phyloP scores from a whole-genome alignment of 2,113 vertebrate species.

The Propithecus coquereli region DNA sequence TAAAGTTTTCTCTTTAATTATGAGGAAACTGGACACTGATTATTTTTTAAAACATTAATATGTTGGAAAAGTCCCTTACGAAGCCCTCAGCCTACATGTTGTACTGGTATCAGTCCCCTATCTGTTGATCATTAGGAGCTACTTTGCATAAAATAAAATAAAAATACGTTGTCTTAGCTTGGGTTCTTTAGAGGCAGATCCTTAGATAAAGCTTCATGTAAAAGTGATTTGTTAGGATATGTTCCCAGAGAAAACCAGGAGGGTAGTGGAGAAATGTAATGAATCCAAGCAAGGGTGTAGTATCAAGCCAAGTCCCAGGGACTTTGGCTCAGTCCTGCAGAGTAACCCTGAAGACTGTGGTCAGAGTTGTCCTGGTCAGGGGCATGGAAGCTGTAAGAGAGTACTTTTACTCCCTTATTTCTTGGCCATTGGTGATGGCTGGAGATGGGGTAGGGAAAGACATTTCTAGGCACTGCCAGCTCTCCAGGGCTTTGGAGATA shows the following conservation, averaged over 20 bases:
- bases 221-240: neutral
- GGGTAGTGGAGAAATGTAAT: neutral
- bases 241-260: neutral
- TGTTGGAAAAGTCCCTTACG: neutral
- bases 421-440: neutral
- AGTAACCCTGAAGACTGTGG: neutral
- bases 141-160: neutral
- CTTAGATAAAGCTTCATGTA: neutral
- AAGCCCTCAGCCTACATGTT: neutral
- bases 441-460: neutral
- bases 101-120: neutral
- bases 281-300: neutral
- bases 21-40: neutral
- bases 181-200: neutral
- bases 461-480: neutral
- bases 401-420: neutral
- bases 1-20: slow-evolving; percentile 2
- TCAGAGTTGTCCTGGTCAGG: neutral
- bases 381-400: neutral
- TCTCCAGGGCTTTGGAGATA: neutral
- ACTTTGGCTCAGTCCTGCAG: neutral
- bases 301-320: neutral
- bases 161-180: neutral
- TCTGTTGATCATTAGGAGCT: neutral
- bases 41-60: neutral